Percentiles rank a stretch among this genome's conserved stretches.
phyloP scores from a whole-genome alignment of 1,140 invertebrate genomes.

The Drosophila pachea region DNA sequence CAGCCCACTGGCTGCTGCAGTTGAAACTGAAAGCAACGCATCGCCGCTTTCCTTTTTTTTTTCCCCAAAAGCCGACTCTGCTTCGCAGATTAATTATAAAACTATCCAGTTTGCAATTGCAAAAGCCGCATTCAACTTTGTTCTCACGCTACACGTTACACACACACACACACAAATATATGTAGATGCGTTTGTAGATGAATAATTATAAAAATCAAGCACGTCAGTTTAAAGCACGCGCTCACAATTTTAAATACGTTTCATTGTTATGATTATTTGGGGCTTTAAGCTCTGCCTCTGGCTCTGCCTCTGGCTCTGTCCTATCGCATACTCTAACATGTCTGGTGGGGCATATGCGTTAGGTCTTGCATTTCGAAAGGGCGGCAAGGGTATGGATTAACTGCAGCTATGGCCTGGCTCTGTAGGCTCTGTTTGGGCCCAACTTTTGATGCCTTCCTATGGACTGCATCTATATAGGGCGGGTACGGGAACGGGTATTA shows the following conservation, averaged over 20 bases:
- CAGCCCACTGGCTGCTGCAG: constrained; percentile 22
- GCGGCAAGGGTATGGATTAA: not conserved
- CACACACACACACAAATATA: not conserved
- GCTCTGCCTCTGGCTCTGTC: not conserved
- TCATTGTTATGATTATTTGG: constrained; percentile 66
- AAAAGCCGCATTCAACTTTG: constrained; percentile 45
- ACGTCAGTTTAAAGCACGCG: constrained; percentile 54
- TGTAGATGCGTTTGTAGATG: not conserved
- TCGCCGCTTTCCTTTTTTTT: constrained; percentile 62
- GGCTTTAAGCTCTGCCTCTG: constrained; percentile 26
- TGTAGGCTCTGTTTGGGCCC: too few species aligned
- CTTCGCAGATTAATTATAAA: constrained; percentile 38
- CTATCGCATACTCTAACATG: not conserved
- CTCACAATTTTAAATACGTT: constrained; percentile 63
- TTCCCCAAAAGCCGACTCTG: constrained; percentile 20
- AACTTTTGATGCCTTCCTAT: too few species aligned
- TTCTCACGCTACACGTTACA: constrained; percentile 56
- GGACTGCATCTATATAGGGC: not conserved
- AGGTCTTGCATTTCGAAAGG: not conserved
- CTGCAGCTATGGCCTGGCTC: too few species aligned
- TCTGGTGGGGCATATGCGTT: not conserved
- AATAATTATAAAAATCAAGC: constrained; percentile 40
- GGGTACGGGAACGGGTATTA: constrained; percentile 5
- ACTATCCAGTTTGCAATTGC: constrained; percentile 23
- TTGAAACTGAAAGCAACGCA: constrained; percentile 57